A percentile compares a stretch with the other conserved stretches of the same genome.
These are phyloP conservation scores for Gordius sp. DNA, from an alignment of 2,888 invertebrate species.

Conservation along the genomic window DNA sequence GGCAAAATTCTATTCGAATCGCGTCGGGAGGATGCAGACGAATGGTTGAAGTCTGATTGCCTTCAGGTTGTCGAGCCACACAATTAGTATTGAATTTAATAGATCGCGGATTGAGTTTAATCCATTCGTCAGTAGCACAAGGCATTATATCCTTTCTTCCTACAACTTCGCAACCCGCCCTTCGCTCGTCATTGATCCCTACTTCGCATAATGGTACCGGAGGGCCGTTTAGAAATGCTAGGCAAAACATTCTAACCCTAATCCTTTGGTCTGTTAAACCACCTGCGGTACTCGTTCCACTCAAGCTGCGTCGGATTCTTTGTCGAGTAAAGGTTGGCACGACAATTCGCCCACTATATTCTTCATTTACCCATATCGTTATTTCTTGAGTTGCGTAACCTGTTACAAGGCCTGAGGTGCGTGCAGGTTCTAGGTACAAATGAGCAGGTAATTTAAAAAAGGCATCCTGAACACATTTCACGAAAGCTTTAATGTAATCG, in stretches of 20 bases:
- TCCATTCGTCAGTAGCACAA: slow-evolving; percentile 65
- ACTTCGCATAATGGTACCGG: slow-evolving; percentile 84
- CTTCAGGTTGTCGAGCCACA: slow-evolving; percentile 57
- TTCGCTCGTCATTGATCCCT: slow-evolving; percentile 65
- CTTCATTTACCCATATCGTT: slow-evolving; percentile 70
- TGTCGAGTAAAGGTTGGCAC: not conserved
- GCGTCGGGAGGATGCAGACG: slow-evolving; percentile 77
- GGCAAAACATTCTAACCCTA: slow-evolving; percentile 69
- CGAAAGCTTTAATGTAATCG: slow-evolving; percentile 70
- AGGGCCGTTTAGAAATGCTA: slow-evolving; percentile 84
- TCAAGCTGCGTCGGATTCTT: not conserved
- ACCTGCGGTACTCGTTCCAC: slow-evolving; percentile 31
- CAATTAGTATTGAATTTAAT: slow-evolving; percentile 64
- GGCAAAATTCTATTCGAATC: slow-evolving; percentile 77
- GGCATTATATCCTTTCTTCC: slow-evolving; percentile 96
- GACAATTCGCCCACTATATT: slow-evolving; percentile 28
- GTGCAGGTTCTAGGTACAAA: slow-evolving; percentile 36
- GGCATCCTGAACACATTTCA: slow-evolving; percentile 65
- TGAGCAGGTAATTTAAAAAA: slow-evolving; percentile 50
- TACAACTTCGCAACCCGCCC: slow-evolving; percentile 96
- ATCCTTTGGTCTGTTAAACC: slow-evolving; percentile 56
- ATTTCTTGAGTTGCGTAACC: slow-evolving; percentile 45
- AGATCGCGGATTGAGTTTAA: slow-evolving; percentile 44
- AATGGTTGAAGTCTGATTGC: slow-evolving; percentile 33
- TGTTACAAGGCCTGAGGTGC: not conserved